A percentile compares a stretch with the other conserved stretches of the same genome.
Conservation (phyloP, 2,113 vertebrate genomes). For the Cynopterus brachyotis region DNA sequence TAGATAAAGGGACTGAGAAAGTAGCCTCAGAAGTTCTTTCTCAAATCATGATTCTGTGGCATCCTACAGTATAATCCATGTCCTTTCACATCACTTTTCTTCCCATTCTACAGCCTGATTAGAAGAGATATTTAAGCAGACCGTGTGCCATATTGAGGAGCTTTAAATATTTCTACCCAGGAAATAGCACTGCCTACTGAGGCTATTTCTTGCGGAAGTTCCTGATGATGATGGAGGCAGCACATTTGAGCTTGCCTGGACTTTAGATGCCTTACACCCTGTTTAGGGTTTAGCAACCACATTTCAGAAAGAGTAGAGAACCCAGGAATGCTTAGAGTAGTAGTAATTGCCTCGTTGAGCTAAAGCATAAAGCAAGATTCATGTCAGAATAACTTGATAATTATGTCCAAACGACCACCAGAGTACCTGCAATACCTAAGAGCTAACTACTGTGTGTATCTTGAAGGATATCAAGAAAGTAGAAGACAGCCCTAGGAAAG, state of each 20-base stretch:
- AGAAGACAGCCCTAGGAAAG: neutral
- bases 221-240: neutral
- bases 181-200: neutral
- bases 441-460: neutral
- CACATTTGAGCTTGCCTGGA: neutral
- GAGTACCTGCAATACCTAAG: neutral
- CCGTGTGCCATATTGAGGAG: neutral
- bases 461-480: neutral
- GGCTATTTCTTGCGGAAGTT: neutral
- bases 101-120: neutral
- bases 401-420: neutral
- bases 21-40: neutral
- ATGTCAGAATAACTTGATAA: neutral
- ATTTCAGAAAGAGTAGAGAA: neutral
- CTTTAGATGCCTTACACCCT: neutral
- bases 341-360: neutral
- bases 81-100: neutral
- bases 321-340: neutral
- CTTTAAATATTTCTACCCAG: neutral
- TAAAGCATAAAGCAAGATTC: conserved; percentile 13
- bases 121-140: conserved; percentile 27
- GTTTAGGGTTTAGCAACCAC: neutral
- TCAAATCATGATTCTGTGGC: neutral
- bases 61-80: neutral
- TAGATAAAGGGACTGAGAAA: conserved; percentile 1